These are phyloP conservation scores for Papilio protenor DNA, from an alignment of 2,888 invertebrate species.

Conservation along the genomic window DNA sequence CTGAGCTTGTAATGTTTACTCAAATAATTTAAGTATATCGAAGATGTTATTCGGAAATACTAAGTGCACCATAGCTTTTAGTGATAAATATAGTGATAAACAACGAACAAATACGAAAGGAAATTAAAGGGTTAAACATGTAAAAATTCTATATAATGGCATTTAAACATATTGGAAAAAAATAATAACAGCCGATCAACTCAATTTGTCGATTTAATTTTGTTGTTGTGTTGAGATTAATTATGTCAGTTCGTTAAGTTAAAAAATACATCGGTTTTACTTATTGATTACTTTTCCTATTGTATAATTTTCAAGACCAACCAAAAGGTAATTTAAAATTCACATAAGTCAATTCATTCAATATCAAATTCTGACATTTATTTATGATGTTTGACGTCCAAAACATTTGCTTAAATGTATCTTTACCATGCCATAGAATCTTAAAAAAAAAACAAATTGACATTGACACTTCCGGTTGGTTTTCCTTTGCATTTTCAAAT, in stretches of 20 bases:
- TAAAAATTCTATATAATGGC: neutral
- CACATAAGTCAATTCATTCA: neutral
- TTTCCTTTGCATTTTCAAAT: neutral
- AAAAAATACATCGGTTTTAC: neutral
- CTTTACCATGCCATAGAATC: neutral
- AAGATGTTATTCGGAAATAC: constrained; percentile 5
- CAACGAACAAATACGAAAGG: neutral
- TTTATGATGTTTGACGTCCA: neutral
- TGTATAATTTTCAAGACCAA: neutral
- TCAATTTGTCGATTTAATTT: neutral
- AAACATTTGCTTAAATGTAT: neutral
- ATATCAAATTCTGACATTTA: neutral
- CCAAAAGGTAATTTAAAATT: neutral
- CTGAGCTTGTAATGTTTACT: constrained; percentile 20
- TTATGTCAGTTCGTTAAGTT: neutral
- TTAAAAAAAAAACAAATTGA: neutral
- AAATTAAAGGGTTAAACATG: neutral
- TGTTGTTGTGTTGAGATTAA: neutral
- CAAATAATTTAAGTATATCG: constrained; percentile 21
- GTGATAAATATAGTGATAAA: constrained; percentile 11
- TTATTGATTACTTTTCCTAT: neutral
- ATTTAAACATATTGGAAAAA: neutral
- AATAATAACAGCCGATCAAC: neutral
- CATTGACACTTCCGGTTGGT: neutral
- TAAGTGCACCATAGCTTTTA: constrained; percentile 3